Evolutionary conservation across 2,113 vertebrate genomes (phyloP), one percentile per base, ranked within the genome.

Genomic region (Diadophis punctatus): DNA sequence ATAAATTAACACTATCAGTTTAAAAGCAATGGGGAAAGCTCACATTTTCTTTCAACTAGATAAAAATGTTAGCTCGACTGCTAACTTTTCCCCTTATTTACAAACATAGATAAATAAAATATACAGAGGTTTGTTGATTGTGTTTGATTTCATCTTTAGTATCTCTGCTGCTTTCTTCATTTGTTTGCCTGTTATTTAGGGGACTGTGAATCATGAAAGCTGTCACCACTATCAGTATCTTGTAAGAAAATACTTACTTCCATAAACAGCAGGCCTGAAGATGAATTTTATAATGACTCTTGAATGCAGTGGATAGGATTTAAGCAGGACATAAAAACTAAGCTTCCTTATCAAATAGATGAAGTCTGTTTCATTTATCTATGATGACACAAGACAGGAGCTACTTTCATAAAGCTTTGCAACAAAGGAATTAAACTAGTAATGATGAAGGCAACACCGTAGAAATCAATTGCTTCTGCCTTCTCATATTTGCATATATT

Each of bases 351-450:
- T 63, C 92, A 94, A 95, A 95, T 87, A 93, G 51, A 22, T 89
- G 87, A 95, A 95, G 68, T 87, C 95, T 94, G 93, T 91, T 49
- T 89, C 93, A 92, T 90, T 39, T 92, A 93, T 92, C 87, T n/a
- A 14, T 56, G 92, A 86, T 74, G 93, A 95, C 46, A 95, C 90
- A 91, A 90, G 93, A 93, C 88, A 96, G 93, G 88, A 94, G 95
- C 94, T 92, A 91, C 49, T 93, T 96, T 91, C 93, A 86, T 68
- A 92, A 27, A 85, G 52, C 3, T 1, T 93, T 94, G 12, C 80
- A 95, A 89, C 89, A 48, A 89, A 94, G 92, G 84, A 91, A 89
- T 92, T 94, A 96, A 94, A 91, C 55, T 86, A 92, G 95, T 92
- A 94, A 90, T 63, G 56, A 93, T 43, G 92, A 93, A 95, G 96